Evolutionary conservation across 2,797 vertebrate species (phyloP), one percentile per base, ranked within the genome.

Genomic region (Limnodromus scolopaceus): DNA sequence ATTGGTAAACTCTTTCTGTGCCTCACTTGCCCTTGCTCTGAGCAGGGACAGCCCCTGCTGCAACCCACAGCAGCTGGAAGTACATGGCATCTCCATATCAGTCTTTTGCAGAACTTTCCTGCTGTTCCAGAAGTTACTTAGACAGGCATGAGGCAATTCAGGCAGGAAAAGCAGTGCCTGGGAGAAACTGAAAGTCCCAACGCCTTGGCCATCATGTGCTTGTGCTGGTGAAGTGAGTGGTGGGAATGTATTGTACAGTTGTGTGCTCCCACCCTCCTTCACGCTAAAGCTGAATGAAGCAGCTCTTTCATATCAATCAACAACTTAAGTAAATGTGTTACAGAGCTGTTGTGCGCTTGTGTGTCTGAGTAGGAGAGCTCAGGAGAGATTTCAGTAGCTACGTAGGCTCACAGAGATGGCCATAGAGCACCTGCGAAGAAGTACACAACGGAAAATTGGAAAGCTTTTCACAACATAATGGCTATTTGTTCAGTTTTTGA

Each of bases 51-150:
- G 4, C 6, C 28, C 10, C 23, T 16, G 3, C 14, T 2, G 1
- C 34, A 41, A 30, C 34, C 60, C 43, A 39, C 2, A 2, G 61
- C 12, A 89, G 28, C 34, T 89, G 70, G 34, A 87, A 84, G 19
- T 16, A 55, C 11, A 16, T 0, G 2, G 3, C 24, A 60, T 28
- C 43, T 64, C 51, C 9, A 2, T 27, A n/a, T 11, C n/a, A 55
- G 15, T 13, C 57, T 13, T 70, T 3, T 0, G 16, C 12, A 66
- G 65, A 8, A 54, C 16, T 63, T 82, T 11, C 17, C 61, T 63
- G 45, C 23, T 49, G 9, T 24, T 81, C 22, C 27, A 46, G 25
- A 11, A 75, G 46, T 61, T 68, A 30, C 30, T 51, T 34, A 74
- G 30, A 13, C 10, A 70, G 27, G 25, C 27, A 54, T 4, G 3